Evolutionary conservation across 2,797 vertebrate species (phyloP), one percentile per base, ranked within the genome.

Genomic region (Xiphorhynchus erythropygius): DNA sequence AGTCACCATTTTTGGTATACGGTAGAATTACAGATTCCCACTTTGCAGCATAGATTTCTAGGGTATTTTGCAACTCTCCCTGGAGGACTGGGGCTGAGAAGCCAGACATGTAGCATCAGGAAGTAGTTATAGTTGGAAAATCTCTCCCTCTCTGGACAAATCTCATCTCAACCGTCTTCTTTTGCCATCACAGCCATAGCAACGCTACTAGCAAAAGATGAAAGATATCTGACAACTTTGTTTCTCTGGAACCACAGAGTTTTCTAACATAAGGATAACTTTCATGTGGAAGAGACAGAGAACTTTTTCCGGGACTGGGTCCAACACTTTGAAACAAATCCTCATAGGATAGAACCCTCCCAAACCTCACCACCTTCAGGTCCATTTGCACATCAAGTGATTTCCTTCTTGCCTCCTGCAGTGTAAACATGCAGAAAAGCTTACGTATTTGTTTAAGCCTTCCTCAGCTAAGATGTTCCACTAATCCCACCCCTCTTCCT

Each of bases 271-370:
- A 91, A 83, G 92, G 63, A 76, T 84, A 95, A 89, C 82, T 95
- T 96, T 93, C 85, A 94, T 87, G 91, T 93, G 85, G 83, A 90
- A 90, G 79, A 94, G 73, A 86, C 79, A 90, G 69, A 82, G 87
- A 93, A 90, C 59, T 59, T 96, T 95, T 94, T 96, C 94, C 18
- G 0, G 94, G 93, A 97, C 21, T 42, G 33, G 21, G 32, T 95
- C 95, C 95, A 94, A 91, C 39, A 82, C 88, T 95, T 94, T 94
- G 94, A 97, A 96, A 95, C 79, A 91, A 96, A 93, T 90, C 73
- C 62, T 94, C 69, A 30, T 22, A 86, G 60, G 62, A 93, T 11
- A 88, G 83, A 93, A 84, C 70, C 44, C 56, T 93, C 74, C 69
- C 90, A 96, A 46, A 84, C 91, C 47, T 94, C 74, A 88, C 83